Percentiles rank a stretch among this genome's conserved stretches.
Conservation (phyloP, 2,113 vertebrate genomes). For the Stegostoma tigrinum region DNA sequence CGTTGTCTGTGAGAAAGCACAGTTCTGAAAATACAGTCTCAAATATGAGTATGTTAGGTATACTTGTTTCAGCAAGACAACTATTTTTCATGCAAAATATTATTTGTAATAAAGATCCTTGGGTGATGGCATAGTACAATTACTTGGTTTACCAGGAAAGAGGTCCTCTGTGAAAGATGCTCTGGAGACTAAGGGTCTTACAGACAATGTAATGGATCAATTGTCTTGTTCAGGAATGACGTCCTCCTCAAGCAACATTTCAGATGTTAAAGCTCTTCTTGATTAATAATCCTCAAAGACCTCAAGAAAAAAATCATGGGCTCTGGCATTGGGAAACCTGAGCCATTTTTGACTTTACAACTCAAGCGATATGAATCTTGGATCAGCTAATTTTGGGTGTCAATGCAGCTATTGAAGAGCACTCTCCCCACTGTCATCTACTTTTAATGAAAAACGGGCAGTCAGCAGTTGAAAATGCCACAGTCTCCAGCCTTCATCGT, state of each 20-base stretch:
- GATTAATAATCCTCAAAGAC: no score
- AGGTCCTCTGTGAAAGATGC: no score
- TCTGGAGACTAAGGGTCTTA: no score
- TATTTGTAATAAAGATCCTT: no score
- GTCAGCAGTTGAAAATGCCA: neutral
- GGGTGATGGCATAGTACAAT: no score
- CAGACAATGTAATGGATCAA: no score
- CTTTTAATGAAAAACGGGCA: neutral
- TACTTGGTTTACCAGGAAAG: no score
- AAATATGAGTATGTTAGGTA: neutral
- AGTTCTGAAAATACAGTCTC: neutral
- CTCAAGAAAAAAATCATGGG: no score
- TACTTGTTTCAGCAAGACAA: neutral
- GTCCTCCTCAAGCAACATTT: no score
- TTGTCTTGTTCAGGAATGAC: no score
- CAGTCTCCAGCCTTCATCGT: neutral
- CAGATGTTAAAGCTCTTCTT: no score
- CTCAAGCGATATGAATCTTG: neutral
- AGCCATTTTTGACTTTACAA: neutral
- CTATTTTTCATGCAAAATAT: no score
- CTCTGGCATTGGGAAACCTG: neutral
- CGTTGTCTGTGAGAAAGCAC: neutral
- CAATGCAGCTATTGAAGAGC: neutral
- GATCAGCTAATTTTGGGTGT: neutral
- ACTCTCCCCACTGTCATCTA: neutral